A percentile compares a stretch with the other conserved stretches of the same genome.
phyloP scores from a whole-genome alignment of 2,113 vertebrate genomes.

The Bambusicola thoracicus region DNA sequence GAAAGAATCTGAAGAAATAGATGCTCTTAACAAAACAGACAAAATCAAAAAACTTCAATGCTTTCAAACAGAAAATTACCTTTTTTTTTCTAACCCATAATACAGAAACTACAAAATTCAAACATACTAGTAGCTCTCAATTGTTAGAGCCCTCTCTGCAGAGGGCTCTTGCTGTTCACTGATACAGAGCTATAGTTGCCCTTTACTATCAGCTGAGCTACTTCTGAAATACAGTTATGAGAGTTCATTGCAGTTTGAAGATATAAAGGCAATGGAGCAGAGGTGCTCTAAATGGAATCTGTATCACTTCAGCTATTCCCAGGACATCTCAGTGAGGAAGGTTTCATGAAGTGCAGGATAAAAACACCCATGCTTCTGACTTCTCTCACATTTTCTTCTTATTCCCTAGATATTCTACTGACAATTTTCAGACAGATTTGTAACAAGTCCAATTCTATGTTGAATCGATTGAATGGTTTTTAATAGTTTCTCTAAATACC shows the following conservation, averaged over 20 bases:
- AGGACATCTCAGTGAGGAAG: not conserved
- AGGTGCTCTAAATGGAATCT: not conserved
- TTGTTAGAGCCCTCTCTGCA: not conserved
- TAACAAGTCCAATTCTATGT: not conserved
- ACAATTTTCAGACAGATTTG: not conserved
- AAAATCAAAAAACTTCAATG: not conserved
- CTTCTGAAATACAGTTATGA: not conserved
- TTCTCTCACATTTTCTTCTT: not conserved
- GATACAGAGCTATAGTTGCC: not conserved
- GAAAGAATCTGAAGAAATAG: not conserved
- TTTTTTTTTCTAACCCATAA: not conserved
- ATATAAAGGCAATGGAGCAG: not conserved
- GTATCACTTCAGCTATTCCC: not conserved
- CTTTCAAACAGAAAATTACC: conserved; percentile 16
- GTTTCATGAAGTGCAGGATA: not conserved
- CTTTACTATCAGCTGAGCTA: not conserved
- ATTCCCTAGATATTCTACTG: not conserved
- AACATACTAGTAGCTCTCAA: not conserved
- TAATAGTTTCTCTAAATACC: not conserved
- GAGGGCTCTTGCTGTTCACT: not conserved
- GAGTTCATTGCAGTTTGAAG: not conserved
- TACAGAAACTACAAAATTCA: not conserved
- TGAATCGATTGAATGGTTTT: not conserved
- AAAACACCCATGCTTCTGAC: not conserved
- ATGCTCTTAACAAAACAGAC: not conserved